Evolutionary conservation across 1,140 invertebrate genomes (phyloP), one percentile per base, ranked within the genome.

Genomic region (Heliconius nattereri): DNA sequence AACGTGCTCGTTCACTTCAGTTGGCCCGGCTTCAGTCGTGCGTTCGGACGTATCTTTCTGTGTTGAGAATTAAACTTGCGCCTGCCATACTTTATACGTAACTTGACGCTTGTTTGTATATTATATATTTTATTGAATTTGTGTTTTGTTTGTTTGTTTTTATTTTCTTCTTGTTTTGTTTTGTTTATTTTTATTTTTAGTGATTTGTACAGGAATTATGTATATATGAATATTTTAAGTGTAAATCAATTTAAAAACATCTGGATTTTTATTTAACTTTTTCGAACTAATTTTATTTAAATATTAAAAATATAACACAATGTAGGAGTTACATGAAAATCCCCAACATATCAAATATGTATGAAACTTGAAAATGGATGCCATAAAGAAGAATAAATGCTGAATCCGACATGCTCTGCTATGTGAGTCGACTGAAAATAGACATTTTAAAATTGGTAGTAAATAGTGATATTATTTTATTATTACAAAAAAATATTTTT

Each of bases 381-480:
- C 78, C 57, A 74, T 81, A 73, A 54, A 71, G 75, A 81, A 82
- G 82, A 79, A 81, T 88, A 86, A 87, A 86, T 85, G 84, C 78
- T 81, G 74, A 77, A 81, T 83, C 26, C 79, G 84, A 86, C 80
- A 92, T 92, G 91, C 91, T 92, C 78, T 92, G 91, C 81, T 92
- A 92, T 92, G 91, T 92, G 86, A 92, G 91, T 91, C 5, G 60
- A 29, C 60, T 29, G 60, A 9, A 66, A 66, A 29, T 29, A 66
- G 60, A 66, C 23, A 66, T 66, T 13, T 66, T 57, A 66, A 29
- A 66, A 66, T 26, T 66, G 60, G 23, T 66, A 29, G 60, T 29
- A 66, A 45, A 45, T 45, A 45, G 5, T 16, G 40, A 66, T 66
- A 16, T 66, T 66, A 66, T 29, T 66, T 26, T 29, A 26, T 1